These are phyloP conservation scores for Leptarthrus brevirostris DNA, from an alignment of 2,888 invertebrate genomes.

Conservation along the genomic window DNA sequence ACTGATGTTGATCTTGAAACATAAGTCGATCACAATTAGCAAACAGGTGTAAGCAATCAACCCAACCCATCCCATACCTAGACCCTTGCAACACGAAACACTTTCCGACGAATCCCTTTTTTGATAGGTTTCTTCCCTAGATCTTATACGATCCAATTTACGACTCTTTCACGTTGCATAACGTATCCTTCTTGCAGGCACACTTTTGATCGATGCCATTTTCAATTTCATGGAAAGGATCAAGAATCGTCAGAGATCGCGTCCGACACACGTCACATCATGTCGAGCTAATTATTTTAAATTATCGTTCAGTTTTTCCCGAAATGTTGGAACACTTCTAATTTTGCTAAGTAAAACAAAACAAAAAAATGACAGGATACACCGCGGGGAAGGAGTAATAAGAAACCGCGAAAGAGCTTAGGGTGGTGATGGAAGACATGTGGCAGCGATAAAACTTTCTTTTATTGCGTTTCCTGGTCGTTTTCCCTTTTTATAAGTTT, in stretches of 20 bases:
- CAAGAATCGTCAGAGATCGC: constrained; percentile 18
- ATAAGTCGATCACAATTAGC: constrained; percentile 49
- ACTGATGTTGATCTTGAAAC: constrained; percentile 40
- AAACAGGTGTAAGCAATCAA: constrained; percentile 54
- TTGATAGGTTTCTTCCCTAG: too few relatives aligned
- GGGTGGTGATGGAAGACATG: constrained; percentile 41
- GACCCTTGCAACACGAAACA: background rate
- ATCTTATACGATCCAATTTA: background rate
- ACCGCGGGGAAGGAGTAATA: constrained; percentile 2
- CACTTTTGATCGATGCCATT: constrained; percentile 26
- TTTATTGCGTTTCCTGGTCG: constrained; percentile 19
- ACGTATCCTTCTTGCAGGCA: background rate
- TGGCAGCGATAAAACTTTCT: constrained; percentile 41
- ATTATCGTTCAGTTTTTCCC: constrained; percentile 37
- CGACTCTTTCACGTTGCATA: background rate
- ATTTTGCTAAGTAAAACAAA: background rate
- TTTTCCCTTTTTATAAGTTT: constrained; percentile 15
- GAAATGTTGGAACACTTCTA: constrained; percentile 10
- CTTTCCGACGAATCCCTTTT: background rate
- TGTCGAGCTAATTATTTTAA: constrained; percentile 54
- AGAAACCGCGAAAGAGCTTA: constrained; percentile 46
- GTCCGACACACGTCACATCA: constrained; percentile 52
- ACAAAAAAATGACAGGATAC: background rate
- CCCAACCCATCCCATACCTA: background rate
- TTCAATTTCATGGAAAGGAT: constrained; percentile 25